Percentiles rank a stretch among this genome's conserved stretches.
phyloP scores from a whole-genome alignment of 1,140 invertebrate genomes.

The Sarcophaga peregrina region DNA sequence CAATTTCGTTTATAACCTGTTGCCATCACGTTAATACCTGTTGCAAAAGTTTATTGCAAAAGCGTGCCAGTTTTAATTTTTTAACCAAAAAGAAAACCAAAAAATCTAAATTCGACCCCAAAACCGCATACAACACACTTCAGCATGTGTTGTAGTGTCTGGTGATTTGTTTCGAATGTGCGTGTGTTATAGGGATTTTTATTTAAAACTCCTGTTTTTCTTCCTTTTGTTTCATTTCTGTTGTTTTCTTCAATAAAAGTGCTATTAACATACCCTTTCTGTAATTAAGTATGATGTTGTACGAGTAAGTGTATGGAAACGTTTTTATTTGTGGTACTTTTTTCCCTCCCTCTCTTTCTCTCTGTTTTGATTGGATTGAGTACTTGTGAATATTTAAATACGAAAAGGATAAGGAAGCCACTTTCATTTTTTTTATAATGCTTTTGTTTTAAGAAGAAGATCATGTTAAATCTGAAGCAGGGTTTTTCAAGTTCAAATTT shows the following conservation, averaged over 20 bases:
- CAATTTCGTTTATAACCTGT: too few species aligned
- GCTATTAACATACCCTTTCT: neutral
- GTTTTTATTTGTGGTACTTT: too few species aligned
- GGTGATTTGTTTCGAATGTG: neutral
- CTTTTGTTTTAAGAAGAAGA: too few species aligned
- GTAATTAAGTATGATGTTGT: too few species aligned
- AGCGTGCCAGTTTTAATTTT: constrained; percentile 3
- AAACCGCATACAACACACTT: neutral
- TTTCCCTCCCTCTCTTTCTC: too few species aligned
- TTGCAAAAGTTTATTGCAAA: neutral
- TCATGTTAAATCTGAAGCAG: neutral
- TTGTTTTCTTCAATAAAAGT: neutral
- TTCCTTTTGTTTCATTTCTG: neutral
- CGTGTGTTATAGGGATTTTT: neutral
- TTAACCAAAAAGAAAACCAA: neutral
- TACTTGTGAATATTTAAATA: neutral
- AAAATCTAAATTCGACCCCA: neutral
- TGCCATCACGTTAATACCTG: neutral
- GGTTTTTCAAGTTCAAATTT: too few species aligned
- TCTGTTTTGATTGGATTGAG: neutral
- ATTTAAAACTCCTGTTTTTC: neutral
- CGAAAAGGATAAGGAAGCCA: constrained; percentile 4
- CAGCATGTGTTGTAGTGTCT: neutral
- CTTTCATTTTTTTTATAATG: constrained; percentile 1
- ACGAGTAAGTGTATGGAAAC: too few species aligned